Base-by-base conservation (phyloP, 2,888 invertebrate species). In the Brachypalpus laphriformis region DNA sequence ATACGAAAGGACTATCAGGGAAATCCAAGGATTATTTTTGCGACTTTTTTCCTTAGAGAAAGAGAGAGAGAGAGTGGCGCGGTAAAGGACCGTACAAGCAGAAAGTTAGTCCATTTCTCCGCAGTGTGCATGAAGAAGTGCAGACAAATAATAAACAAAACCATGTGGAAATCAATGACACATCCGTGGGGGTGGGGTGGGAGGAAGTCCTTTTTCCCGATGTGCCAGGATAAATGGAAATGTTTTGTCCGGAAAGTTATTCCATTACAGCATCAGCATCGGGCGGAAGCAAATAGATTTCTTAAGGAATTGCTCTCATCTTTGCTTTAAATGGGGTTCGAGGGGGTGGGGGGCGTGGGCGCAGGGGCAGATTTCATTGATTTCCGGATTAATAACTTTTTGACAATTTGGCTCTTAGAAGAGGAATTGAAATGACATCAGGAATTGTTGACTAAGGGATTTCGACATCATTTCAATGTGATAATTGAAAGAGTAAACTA, bases 181-280 rank as follows among this genome's bases (percentile, higher is more conserved):
- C 18, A 56, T 34, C 18, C 3, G 16, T 31, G 16, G 16, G 56
- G 34, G n/a, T 42, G 54, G 28, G 54, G 16, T 34, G 56, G 34
- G n/a, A 56, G 54, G 28, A 68, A 56, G 54, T 68, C 4, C 54
- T 54, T n/a, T 54, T 68, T 42, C 7, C 54, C 54, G 68, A 68
- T 68, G 16, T 68, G 40, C 16, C 42, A 42, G 18, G 2, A 56
- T 54, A 51, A 68, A 68, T 68, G 40, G 54, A 42, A 68, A 42
- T 42, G 25, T 68, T 68, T 54, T 56, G 68, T 28, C 54, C 54
- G 65, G 42, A 18, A 68, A 68, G 54, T 54, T 68, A 20, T 2
- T 37, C 16, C 25, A 16, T 28, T 54, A 16, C 25, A n/a, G 28
- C 54, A 28, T 0, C 11, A n/a, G 7, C 8, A 20, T 0, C 5